phyloP scores from a whole-genome alignment of 1,140 invertebrate genomes.

The Drosophila watanabei region DNA sequence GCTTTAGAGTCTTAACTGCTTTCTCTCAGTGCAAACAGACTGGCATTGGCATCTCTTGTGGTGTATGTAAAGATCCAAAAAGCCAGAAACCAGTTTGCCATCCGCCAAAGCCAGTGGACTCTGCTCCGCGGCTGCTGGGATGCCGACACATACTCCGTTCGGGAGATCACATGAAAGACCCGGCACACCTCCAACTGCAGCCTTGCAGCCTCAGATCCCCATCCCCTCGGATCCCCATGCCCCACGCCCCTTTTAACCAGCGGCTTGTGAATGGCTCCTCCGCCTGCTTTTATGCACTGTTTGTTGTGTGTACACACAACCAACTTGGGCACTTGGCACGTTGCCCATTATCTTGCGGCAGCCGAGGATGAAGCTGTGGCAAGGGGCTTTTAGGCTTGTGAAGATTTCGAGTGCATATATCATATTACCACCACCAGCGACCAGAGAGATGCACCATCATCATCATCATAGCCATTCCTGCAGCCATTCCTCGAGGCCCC shows the following conservation, averaged over 20 bases:
- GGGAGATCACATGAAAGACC: conserved; percentile 78
- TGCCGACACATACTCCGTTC: conserved; percentile 77
- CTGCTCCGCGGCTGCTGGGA: conserved; percentile 59
- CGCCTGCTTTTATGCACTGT: conserved; percentile 76
- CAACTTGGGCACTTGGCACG: conserved; percentile 72
- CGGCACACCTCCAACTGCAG: conserved; percentile 70
- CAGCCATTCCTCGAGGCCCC: conserved; percentile 20
- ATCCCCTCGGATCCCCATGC: neutral
- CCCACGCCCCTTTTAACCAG: conserved; percentile 37
- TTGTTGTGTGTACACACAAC: conserved; percentile 64
- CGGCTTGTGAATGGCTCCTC: conserved; percentile 72
- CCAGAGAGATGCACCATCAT: conserved; percentile 35
- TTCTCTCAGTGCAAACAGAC: conserved; percentile 24
- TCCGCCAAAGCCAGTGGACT: conserved; percentile 75
- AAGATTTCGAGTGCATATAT: conserved; percentile 77
- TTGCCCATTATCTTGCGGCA: conserved; percentile 74
- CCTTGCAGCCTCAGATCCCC: neutral
- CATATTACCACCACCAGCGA: conserved; percentile 65
- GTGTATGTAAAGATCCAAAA: conserved; percentile 57
- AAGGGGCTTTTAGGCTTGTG: conserved; percentile 41
- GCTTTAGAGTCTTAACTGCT: neutral
- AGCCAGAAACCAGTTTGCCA: conserved; percentile 72
- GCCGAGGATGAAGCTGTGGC: conserved; percentile 23
- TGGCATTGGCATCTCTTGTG: conserved; percentile 59
- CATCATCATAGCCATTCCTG: conserved; percentile 14